Evolutionary conservation across 2,113 vertebrate genomes (phyloP).

Genomic region (Lutjanus erythropterus): DNA sequence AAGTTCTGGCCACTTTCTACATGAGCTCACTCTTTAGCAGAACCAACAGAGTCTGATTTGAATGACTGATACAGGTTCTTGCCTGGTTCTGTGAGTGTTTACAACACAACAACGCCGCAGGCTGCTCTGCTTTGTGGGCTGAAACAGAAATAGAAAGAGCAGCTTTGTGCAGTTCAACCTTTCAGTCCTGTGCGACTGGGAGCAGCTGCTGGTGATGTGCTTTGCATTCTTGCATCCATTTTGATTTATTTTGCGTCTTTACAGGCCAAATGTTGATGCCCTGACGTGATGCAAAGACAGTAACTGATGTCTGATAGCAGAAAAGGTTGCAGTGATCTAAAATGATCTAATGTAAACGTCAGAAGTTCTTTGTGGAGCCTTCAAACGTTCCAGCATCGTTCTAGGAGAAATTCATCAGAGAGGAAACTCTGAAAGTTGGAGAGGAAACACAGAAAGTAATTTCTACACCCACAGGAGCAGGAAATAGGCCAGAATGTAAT

Average conservation of each 20-base stretch:
- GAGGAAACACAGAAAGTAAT: constrained; percentile 22
- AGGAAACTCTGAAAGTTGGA: no score
- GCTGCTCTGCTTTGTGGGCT: neutral
- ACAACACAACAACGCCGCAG: neutral
- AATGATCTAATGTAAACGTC: neutral
- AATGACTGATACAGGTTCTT: neutral
- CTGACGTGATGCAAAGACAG: neutral
- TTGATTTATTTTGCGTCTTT: neutral
- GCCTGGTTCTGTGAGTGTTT: neutral
- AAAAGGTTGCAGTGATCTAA: neutral
- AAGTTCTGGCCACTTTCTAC: neutral
- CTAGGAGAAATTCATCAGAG: constrained; percentile 12
- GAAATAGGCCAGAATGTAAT: constrained; percentile 18
- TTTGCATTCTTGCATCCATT: neutral
- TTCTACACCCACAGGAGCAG: constrained; percentile 11
- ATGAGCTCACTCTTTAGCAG: neutral
- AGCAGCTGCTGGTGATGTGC: neutral
- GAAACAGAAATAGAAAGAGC: constrained; percentile 3
- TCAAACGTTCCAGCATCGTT: neutral
- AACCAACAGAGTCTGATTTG: neutral
- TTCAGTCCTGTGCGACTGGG: neutral
- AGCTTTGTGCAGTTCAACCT: neutral
- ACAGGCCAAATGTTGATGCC: neutral
- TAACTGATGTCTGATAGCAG: neutral
- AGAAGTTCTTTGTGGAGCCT: neutral